Conservation (phyloP, 2,113 vertebrate genomes). For the Felis catus region F.catus_Fca126_mat1.0 CM031417.1:104247001-104247500, state of each 20-base stretch:
- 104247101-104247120: neutral
- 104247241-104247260: neutral
- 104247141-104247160: neutral
- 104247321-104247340: neutral
- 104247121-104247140: neutral
- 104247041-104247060: neutral
- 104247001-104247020: neutral
- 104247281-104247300: neutral
- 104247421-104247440: slow-evolving; percentile 9
- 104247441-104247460: slow-evolving; percentile 4
- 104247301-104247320: neutral
- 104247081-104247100: slow-evolving; percentile 17
- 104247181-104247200: neutral
- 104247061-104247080: neutral
- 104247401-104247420: neutral
- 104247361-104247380: neutral
- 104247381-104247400: neutral
- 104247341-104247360: slow-evolving; percentile 37
- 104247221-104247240: neutral
- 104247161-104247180: neutral
- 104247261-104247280: neutral
- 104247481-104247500: neutral
- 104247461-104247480: neutral
- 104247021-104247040: neutral
- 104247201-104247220: neutral